phyloP scores from a whole-genome alignment of 2,113 vertebrate species.

The Cheirogaleus medius region DNA sequence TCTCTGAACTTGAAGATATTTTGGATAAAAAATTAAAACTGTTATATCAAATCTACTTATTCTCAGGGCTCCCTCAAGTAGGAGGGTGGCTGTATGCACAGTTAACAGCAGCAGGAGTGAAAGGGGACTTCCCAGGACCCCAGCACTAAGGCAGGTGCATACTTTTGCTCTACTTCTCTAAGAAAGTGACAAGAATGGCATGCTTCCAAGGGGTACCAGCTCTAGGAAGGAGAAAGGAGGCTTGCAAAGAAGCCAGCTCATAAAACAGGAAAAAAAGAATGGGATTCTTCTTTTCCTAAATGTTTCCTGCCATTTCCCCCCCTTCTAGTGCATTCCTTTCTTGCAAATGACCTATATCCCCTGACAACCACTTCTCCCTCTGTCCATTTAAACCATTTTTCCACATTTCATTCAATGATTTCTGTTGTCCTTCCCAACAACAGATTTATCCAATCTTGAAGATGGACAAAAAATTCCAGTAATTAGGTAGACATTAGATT shows the following conservation, averaged over 20 bases:
- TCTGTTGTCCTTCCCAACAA: background rate
- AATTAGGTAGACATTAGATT: background rate
- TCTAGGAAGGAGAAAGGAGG: background rate
- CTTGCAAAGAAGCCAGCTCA: background rate
- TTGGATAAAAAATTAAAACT: background rate
- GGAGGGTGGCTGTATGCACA: background rate
- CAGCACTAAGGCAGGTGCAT: background rate
- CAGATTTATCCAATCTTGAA: background rate
- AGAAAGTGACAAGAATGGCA: background rate
- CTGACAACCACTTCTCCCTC: background rate
- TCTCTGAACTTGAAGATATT: background rate
- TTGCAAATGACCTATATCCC: background rate
- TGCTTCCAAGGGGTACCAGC: background rate
- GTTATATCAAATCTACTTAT: background rate
- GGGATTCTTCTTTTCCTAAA: background rate
- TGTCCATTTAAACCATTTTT: background rate
- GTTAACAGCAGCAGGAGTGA: background rate
- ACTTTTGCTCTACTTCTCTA: background rate
- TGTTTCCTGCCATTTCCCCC: background rate
- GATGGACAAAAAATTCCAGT: background rate
- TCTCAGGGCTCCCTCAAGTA: background rate
- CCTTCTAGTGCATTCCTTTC: background rate
- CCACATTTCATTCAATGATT: background rate
- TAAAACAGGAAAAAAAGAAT: background rate
- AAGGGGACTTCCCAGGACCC: background rate